Base-by-base conservation (phyloP, 2,797 vertebrate species). In the Picus viridis region DNA sequence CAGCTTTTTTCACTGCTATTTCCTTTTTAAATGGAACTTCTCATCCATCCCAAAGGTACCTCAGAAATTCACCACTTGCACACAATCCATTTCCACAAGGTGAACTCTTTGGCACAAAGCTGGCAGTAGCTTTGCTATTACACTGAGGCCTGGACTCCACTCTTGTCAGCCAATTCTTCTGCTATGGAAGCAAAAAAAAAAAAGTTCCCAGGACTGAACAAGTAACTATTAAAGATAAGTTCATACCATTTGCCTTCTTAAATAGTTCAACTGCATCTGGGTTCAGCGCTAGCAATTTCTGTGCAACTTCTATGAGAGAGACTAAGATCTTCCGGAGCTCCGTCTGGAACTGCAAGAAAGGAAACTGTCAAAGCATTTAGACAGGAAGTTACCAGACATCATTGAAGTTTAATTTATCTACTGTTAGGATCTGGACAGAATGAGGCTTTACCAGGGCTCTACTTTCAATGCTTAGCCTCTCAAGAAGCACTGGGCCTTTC, bases 301-400 rank as follows among this genome's bases (percentile, higher is more conserved):
- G 99, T 7, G 99, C 99, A n/a, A 99, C 99, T 97, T 99, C 99
- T 63, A 99, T 99, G 73, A 99, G 99, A 26, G 99, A 99, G 64
- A 99, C 99, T 65, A 99, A 96, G 96, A 99, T 99, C 93, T 99
- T 99, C 95, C 99, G 98, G 73, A 99, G 99, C 94, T 99, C 99
- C 3, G 99, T 99, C 98, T 99, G 99, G 98, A 99, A 99, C 99
- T 99, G 96, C 36, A 92, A 93, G 89, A 93, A 94, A 95, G 74
- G 74, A 95, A 96, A 92, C 83, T 90, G 90, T 95, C 88, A 95
- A 89, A 54, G 62, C 62, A 71, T 87, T 96, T 39, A 91, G 73
- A 88, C 32, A 54, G 79, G 62, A 88, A 23, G 47, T 86, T 32
- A 74, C 61, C 87, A 77, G n/a, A 10, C 57, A 63, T 36, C 51